Base-by-base conservation (phyloP, 2,797 vertebrate genomes). In the Micrastur ruficollis region DNA sequence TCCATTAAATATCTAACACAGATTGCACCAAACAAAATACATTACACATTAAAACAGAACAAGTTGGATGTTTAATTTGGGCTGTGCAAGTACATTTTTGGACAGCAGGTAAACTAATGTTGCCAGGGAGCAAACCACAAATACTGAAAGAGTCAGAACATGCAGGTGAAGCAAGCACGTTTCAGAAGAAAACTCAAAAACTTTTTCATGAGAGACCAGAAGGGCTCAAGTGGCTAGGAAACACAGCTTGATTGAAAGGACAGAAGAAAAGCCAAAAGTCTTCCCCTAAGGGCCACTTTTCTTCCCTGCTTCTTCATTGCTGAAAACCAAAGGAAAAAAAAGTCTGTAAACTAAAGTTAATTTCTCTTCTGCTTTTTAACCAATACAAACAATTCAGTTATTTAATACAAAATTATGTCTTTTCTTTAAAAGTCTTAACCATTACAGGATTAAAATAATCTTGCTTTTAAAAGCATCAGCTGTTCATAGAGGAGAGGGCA, bases 391-490 rank as follows among this genome's bases (percentile, higher is more conserved):
- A 75, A 40, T 40, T 61, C 7, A 11, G 14, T 44, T 74, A 29
- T 79, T 86, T 20, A 79, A 62, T 27, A 20, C 38, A 81, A 46
- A 80, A 34, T 0, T 0, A 49, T 2, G 1, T 26, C 4, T 67
- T 84, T 87, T 70, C 27, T 73, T 80, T 23, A 52, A 61, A 92
- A 18, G 27, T 17, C 3, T 52, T 67, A 93, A 82, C 22, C 12
- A 63, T 70, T 38, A 72, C 25, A 58, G 12, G 10, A 83, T 46
- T 75, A 83, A 88, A 86, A 62, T 49, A 73, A 58, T 49, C 17
- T 67, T 63, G 23, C 67, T 65, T 61, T 20, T 3, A 62, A 62
- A 79, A 50, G 42, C 23, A 40, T 21, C n/a, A 81, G 66, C 21
- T 86, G 23, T 56, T 92, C 59, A 38, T 4, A 56, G 29, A 72